Conservation (phyloP, 2,113 vertebrate genomes). For the Nesoenas mayeri region DNA sequence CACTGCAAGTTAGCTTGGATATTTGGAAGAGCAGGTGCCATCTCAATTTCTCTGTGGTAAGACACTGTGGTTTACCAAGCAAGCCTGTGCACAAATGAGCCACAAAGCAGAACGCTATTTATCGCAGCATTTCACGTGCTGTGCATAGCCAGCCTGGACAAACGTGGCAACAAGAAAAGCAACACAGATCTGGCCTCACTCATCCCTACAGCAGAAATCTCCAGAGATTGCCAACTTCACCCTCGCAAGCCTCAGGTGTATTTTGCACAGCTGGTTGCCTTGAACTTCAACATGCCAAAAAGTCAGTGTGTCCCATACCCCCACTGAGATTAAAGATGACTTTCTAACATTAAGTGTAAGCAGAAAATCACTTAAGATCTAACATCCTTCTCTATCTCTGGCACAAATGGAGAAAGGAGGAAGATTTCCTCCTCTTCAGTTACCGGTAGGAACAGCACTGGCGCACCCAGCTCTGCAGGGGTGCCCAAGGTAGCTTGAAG, state of each 20-base stretch:
- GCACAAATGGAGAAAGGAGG: neutral
- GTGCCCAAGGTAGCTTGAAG: neutral
- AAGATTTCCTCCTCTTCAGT: neutral
- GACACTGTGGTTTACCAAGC: neutral
- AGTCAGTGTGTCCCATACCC: neutral
- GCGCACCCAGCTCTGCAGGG: neutral
- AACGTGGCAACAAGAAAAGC: neutral
- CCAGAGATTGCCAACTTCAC: neutral
- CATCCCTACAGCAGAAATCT: neutral
- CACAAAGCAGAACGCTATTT: neutral
- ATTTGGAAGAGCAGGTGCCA: neutral
- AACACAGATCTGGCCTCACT: neutral
- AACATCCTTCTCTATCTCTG: neutral
- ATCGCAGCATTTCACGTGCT: neutral
- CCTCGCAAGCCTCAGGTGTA: neutral
- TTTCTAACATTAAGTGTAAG: neutral
- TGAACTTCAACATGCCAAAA: neutral
- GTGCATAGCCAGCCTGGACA: neutral
- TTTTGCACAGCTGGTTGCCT: neutral
- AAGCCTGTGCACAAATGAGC: neutral
- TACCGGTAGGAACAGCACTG: neutral
- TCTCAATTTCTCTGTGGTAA: neutral
- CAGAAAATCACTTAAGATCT: neutral
- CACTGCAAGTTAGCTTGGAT: neutral
- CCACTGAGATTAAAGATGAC: neutral